These are phyloP conservation scores for Catonia carolina DNA, from an alignment of 2,888 invertebrate genomes.

Conservation along the genomic window DNA sequence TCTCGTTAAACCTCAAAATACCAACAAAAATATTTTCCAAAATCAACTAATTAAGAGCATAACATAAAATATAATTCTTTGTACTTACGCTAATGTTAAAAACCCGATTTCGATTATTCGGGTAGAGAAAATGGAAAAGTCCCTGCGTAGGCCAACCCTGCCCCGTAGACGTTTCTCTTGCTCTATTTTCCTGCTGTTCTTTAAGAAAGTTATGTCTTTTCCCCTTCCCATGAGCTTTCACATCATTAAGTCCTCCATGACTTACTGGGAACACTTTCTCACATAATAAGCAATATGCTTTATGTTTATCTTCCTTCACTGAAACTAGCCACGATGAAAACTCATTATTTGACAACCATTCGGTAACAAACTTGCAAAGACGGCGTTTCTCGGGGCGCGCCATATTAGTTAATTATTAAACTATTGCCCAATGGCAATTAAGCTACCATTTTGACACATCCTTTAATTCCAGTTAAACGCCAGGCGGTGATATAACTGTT, in stretches of 20 bases:
- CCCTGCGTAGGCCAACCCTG: slow-evolving; percentile 25
- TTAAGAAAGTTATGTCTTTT: slow-evolving; percentile 40
- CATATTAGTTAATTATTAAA: slow-evolving; percentile 28
- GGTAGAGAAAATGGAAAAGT: slow-evolving; percentile 22
- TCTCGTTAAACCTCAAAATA: too few species aligned
- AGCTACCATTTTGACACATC: slow-evolving; percentile 22
- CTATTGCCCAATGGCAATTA: slow-evolving; percentile 25
- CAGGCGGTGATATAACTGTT: too few species aligned
- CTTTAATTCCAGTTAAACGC: slow-evolving; percentile 9
- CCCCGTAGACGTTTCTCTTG: slow-evolving; percentile 24
- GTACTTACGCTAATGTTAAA: slow-evolving; percentile 17
- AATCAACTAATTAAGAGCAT: background rate
- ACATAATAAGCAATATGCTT: slow-evolving; percentile 39
- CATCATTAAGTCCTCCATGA: slow-evolving; percentile 39
- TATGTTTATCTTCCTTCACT: slow-evolving; percentile 38
- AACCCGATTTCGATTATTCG: slow-evolving; percentile 19
- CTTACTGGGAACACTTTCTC: slow-evolving; percentile 39
- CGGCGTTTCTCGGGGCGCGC: slow-evolving; percentile 35
- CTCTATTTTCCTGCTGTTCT: slow-evolving; percentile 32
- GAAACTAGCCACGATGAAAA: slow-evolving; percentile 38
- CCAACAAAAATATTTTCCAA: too few species aligned
- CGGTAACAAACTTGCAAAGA: slow-evolving; percentile 39
- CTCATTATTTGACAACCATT: slow-evolving; percentile 36
- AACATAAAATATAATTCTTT: background rate
- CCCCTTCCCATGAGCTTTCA: slow-evolving; percentile 40